A percentile compares a stretch with the other conserved stretches of the same genome.
Conservation (phyloP, 2,113 vertebrate species). For the Tragelaphus buxtoni region DNA sequence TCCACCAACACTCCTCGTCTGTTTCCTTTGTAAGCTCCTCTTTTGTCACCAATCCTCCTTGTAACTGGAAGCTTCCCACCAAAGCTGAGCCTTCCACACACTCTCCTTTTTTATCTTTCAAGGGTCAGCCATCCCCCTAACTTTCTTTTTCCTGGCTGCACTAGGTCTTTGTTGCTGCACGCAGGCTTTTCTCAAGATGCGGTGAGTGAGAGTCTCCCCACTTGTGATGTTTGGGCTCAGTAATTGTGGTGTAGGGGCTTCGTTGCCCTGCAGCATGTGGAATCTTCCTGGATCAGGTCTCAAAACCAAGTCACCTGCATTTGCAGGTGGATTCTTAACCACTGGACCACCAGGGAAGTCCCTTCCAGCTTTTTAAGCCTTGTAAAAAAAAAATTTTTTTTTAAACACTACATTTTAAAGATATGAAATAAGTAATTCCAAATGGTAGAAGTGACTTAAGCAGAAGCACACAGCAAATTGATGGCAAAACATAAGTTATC, state of each 20-base stretch:
- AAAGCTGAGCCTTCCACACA: no score
- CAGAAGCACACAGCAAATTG: not conserved
- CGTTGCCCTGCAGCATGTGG: not conserved
- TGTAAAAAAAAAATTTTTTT: not conserved
- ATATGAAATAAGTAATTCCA: not conserved
- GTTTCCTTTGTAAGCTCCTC: not conserved
- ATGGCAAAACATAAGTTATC: not conserved
- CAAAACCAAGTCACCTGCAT: not conserved
- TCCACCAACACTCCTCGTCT: accelerated
- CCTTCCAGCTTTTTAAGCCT: not conserved
- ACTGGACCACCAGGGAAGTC: not conserved
- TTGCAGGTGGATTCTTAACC: not conserved
- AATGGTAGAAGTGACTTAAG: not conserved
- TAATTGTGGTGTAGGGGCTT: not conserved
- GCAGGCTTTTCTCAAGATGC: not conserved
- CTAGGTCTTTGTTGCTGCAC: not conserved
- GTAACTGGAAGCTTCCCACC: not conserved
- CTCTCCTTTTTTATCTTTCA: not conserved
- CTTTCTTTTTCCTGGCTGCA: not conserved
- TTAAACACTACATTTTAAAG: not conserved
- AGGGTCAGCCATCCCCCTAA: not conserved
- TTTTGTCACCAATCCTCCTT: not conserved
- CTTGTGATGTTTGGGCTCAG: not conserved
- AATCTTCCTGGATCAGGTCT: not conserved
- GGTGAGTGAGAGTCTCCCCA: not conserved